Evolutionary conservation across 2,888 invertebrate genomes (phyloP), one percentile per base, ranked within the genome.

Genomic region (Galeruca laticollis): DNA sequence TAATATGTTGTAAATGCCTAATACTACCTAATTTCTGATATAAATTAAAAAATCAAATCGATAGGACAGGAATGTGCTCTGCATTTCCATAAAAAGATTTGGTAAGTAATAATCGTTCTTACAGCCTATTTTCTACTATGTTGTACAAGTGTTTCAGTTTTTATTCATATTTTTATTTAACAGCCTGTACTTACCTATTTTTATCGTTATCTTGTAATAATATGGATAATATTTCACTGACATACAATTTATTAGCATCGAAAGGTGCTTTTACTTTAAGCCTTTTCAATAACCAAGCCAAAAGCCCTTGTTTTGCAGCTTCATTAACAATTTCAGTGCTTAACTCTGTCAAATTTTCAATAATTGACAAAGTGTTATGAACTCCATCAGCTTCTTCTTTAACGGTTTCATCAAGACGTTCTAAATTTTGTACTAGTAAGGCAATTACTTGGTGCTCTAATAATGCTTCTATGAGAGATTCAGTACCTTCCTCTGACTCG

Each of bases 361-460:
- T 83, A 83, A 94, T 94, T 90, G 84, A 82, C 77, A 97, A 87
- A 3, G 97, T 95, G 82, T 99, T 97, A 84, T 98, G 97, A 0
- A 99, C 96, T 6, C 98, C 99, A 84, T 98, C 98, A 43, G 94
- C 89, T 86, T 99, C 99, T 84, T 98, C 98, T 79, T 96, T 95
- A 1, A 96, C 91, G 63, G 88, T 89, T 84, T 99, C 99, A 85
- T 99, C 98, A 2, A 99, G 89, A 54, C 98, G 89, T 59, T 96
- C 94, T 65, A 99, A 87, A 86, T 98, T 98, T 86, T 98, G 97
- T 1, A 99, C 94, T 5, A 99, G 86, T 64, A 97, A 86, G 0
- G 97, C 94, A 59, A 97, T 92, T 13, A 82, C 76, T 86, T 99
- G 97, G 60, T 96, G 95, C 65, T 95, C 94, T 13, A 97, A 88